Evolutionary conservation across 2,888 invertebrate species (phyloP).

Genomic region (Malthinus flaveolus): DNA sequence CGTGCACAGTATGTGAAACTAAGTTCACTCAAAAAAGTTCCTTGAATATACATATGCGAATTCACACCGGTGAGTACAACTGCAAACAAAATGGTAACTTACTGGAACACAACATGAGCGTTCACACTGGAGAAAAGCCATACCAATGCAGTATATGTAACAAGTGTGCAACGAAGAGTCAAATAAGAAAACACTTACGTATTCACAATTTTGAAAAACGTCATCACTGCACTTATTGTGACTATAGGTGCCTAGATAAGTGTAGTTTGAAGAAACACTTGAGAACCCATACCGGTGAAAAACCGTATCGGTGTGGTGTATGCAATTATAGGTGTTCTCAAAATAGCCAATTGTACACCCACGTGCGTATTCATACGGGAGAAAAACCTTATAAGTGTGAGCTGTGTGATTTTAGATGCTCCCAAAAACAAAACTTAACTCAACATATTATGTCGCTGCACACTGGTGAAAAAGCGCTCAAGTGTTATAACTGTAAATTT

Average conservation of each 20-base stretch:
- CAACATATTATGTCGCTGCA: neutral
- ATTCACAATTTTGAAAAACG: neutral
- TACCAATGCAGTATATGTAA: too few relatives aligned
- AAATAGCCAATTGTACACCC: neutral
- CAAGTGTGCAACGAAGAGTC: too few relatives aligned
- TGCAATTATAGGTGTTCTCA: neutral
- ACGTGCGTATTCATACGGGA: neutral
- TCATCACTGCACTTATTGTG: neutral
- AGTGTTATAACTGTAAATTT: neutral
- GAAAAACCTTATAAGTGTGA: neutral
- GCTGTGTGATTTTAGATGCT: neutral
- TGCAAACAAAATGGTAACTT: too few relatives aligned
- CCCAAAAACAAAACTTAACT: neutral
- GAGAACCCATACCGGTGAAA: neutral
- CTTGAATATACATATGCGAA: too few relatives aligned
- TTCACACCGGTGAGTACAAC: too few relatives aligned
- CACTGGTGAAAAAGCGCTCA: neutral
- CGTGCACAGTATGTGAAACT: too few relatives aligned
- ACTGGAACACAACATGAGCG: too few relatives aligned
- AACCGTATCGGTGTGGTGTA: neutral
- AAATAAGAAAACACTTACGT: neutral
- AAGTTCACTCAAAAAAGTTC: too few relatives aligned
- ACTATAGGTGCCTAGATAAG: neutral
- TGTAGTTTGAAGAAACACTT: neutral
- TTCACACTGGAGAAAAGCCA: too few relatives aligned